These are phyloP conservation scores for Criorhina ranunculi DNA, from an alignment of 2,888 invertebrate genomes.

Conservation along the genomic window DNA sequence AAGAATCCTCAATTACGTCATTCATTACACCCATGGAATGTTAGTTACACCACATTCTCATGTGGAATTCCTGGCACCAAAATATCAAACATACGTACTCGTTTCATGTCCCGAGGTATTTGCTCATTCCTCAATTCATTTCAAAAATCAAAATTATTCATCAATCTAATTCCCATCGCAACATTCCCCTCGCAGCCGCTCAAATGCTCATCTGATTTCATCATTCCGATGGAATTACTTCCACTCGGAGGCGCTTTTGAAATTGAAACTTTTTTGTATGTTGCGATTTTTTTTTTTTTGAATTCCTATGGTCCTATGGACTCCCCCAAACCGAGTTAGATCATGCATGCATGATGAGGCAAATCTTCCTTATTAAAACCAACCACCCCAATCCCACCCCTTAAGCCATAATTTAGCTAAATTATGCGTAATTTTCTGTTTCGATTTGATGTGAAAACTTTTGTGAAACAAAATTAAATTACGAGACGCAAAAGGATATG, in stretches of 20 bases:
- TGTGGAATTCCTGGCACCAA: neutral
- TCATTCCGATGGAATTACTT: slow-evolving; percentile 29
- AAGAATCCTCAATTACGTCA: neutral
- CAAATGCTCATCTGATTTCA: neutral
- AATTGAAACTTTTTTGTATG: slow-evolving; percentile 19
- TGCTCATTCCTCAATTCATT: neutral
- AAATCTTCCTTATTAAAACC: slow-evolving; percentile 2
- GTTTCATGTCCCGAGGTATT: neutral
- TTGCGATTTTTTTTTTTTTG: too few relatives aligned
- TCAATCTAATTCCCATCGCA: slow-evolving; percentile 34
- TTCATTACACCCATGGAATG: neutral
- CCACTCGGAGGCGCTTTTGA: neutral
- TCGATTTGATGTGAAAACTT: slow-evolving; percentile 41
- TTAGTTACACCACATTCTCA: neutral
- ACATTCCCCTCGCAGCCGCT: neutral
- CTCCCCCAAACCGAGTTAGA: neutral
- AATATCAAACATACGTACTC: slow-evolving; percentile 15
- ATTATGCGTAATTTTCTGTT: slow-evolving; percentile 38
- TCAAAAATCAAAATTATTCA: slow-evolving; percentile 40
- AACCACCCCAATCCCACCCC: neutral
- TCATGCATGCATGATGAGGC: slow-evolving; percentile 25
- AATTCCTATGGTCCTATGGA: slow-evolving; percentile 2
- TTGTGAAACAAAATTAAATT: slow-evolving; percentile 8
- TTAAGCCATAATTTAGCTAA: slow-evolving; percentile 21
- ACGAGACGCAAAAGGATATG: slow-evolving; percentile 4